Percentiles rank a stretch among this genome's conserved stretches.
Evolutionary conservation across 2,888 invertebrate species (phyloP).

Genomic region (Mayetiola destructor): DNA sequence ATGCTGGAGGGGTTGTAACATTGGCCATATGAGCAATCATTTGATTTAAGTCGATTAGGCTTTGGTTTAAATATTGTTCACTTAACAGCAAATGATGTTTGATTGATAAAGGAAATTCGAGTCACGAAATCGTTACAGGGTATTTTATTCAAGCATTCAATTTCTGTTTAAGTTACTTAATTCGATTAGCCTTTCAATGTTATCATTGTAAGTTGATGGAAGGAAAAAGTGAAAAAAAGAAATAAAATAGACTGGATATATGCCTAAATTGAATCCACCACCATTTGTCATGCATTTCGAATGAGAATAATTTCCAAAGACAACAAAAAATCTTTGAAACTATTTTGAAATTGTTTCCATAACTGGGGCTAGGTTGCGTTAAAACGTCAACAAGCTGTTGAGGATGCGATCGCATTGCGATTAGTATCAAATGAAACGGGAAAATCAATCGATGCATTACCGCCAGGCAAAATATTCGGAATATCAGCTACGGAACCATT

Average conservation of each 20-base stretch:
- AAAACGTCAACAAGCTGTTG: constrained; percentile 92
- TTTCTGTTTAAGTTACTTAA: neutral
- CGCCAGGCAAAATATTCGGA: constrained; percentile 83
- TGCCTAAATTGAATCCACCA: too few relatives aligned
- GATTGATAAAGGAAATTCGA: neutral
- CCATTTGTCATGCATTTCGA: too few relatives aligned
- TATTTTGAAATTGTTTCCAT: too few relatives aligned
- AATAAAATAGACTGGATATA: too few relatives aligned
- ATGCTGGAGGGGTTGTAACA: neutral
- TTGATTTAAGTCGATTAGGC: too few relatives aligned
- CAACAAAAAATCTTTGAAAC: too few relatives aligned
- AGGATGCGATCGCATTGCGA: constrained; percentile 88
- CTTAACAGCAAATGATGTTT: neutral
- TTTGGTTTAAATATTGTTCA: neutral
- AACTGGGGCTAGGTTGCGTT: constrained; percentile 61
- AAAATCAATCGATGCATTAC: constrained; percentile 53
- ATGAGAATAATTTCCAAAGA: too few relatives aligned
- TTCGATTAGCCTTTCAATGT: neutral
- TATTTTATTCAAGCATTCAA: neutral
- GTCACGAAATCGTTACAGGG: constrained; percentile 8
- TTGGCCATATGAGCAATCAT: neutral
- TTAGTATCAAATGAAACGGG: constrained; percentile 75
- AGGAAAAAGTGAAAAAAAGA: too few relatives aligned
- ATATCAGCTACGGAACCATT: constrained; percentile 70
- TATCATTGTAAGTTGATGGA: too few relatives aligned